These are phyloP conservation scores for Paralvinella palmiformis DNA, from an alignment of 1,140 invertebrate genomes.

Conservation along the genomic window DNA sequence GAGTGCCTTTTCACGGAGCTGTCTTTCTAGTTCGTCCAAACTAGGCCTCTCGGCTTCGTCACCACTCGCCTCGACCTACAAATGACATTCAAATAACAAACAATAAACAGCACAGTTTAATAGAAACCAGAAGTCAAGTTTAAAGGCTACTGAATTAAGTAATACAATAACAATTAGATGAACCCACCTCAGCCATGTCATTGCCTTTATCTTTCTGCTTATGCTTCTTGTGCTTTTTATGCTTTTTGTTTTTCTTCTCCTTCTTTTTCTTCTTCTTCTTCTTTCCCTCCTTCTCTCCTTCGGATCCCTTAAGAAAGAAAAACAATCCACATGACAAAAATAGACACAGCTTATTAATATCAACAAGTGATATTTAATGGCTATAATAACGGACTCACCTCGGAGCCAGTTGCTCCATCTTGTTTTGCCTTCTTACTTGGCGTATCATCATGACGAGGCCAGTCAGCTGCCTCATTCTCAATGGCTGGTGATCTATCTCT, in stretches of 20 bases:
- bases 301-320: too few species aligned
- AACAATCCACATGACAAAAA: too few species aligned
- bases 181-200: slow-evolving; percentile 5
- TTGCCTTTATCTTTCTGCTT: slow-evolving; percentile 1
- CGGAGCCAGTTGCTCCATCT: too few species aligned
- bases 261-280: slow-evolving; percentile 19
- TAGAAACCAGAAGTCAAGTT: neutral
- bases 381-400: too few species aligned
- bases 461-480: too few species aligned
- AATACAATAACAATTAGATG: neutral
- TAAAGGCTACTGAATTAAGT: neutral
- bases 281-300: slow-evolving; percentile 1
- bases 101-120: neutral
- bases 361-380: too few species aligned
- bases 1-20: slow-evolving; percentile 18
- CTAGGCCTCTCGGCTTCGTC: neutral
- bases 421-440: too few species aligned
- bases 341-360: too few species aligned
- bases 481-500: too few species aligned
- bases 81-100: too few species aligned
- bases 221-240: slow-evolving; percentile 19
- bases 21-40: slow-evolving; percentile 13
- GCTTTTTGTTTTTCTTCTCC: slow-evolving; percentile 15
- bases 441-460: too few species aligned
- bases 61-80: neutral